phyloP scores from a whole-genome alignment of 2,888 invertebrate species.

The Trypoxylon attenuatum region DNA sequence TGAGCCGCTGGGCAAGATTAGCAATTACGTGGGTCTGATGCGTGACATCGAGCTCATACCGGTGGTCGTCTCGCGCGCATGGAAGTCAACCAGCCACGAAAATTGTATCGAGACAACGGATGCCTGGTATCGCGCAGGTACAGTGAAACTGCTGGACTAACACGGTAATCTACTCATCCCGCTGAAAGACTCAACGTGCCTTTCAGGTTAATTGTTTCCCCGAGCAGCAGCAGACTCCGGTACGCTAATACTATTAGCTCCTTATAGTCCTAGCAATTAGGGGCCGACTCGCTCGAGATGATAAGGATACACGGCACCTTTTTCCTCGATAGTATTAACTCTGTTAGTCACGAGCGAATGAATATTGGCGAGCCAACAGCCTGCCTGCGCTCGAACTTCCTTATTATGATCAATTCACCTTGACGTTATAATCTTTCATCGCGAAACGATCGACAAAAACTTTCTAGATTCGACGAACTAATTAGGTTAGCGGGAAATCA shows the following conservation, averaged over 20 bases:
- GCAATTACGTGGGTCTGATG: too few relatives aligned
- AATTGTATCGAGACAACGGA: conserved; percentile 7
- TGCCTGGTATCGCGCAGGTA: conserved; percentile 20
- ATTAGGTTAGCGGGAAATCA: too few relatives aligned
- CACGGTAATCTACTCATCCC: conserved; percentile 53
- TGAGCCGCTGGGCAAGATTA: too few relatives aligned
- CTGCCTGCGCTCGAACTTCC: not conserved
- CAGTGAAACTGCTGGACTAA: conserved; percentile 36
- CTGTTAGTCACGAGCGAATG: conserved; percentile 19
- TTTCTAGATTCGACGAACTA: too few relatives aligned
- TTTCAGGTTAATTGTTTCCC: conserved; percentile 57
- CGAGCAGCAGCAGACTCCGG: conserved; percentile 28
- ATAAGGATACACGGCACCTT: conserved; percentile 16
- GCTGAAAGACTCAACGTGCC: conserved; percentile 53
- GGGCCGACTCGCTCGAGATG: conserved; percentile 18
- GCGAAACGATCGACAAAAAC: too few relatives aligned
- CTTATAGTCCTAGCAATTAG: conserved; percentile 51
- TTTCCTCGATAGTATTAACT: conserved; percentile 6
- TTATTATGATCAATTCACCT: too few relatives aligned
- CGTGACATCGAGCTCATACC: too few relatives aligned
- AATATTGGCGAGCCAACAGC: conserved; percentile 16
- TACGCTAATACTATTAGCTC: conserved; percentile 52
- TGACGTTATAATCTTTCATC: conserved; percentile 1
- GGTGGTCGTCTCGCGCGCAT: too few relatives aligned
- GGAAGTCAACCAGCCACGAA: too few relatives aligned